Evolutionary conservation across 2,797 vertebrate species (phyloP).

Genomic region (Pipistrellus kuhlii): DNA sequence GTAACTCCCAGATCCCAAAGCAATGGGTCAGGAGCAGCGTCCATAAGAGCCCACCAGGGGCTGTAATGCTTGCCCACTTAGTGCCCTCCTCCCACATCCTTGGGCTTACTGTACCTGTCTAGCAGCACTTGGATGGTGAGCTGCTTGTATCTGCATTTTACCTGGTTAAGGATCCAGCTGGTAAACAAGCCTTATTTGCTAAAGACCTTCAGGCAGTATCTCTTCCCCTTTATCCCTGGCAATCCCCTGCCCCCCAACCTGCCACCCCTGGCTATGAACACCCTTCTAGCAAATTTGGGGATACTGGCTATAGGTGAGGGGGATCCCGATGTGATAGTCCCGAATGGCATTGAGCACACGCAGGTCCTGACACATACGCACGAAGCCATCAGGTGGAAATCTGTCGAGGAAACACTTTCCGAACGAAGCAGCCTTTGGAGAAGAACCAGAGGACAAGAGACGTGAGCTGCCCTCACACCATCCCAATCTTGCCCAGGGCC

Average conservation of each 20-base stretch:
- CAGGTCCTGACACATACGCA: slow-evolving; percentile 93
- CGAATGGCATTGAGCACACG: slow-evolving; percentile 95
- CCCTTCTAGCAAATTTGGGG: slow-evolving; percentile 64
- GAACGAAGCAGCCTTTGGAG: slow-evolving; percentile 93
- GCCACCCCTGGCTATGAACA: neutral
- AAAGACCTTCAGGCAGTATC: neutral
- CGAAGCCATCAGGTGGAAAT: slow-evolving; percentile 93
- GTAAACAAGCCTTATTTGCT: neutral
- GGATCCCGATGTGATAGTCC: slow-evolving; percentile 93
- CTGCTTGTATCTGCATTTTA: slow-evolving; percentile 92
- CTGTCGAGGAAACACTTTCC: slow-evolving; percentile 97
- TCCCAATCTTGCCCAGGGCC: neutral
- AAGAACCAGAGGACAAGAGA: neutral
- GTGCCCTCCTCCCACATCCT: neutral
- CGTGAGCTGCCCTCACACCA: accelerated
- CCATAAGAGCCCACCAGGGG: neutral
- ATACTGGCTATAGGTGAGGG: slow-evolving; percentile 96
- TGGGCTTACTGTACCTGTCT: slow-evolving; percentile 90
- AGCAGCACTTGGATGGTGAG: slow-evolving; percentile 95
- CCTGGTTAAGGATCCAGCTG: slow-evolving; percentile 81
- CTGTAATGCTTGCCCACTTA: neutral
- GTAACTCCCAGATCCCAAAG: neutral
- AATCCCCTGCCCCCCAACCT: neutral
- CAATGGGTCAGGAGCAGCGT: neutral
- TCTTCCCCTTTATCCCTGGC: too few relatives aligned